phyloP scores from a whole-genome alignment of 2,113 vertebrate genomes.

The Callopanchax toddi region DNA sequence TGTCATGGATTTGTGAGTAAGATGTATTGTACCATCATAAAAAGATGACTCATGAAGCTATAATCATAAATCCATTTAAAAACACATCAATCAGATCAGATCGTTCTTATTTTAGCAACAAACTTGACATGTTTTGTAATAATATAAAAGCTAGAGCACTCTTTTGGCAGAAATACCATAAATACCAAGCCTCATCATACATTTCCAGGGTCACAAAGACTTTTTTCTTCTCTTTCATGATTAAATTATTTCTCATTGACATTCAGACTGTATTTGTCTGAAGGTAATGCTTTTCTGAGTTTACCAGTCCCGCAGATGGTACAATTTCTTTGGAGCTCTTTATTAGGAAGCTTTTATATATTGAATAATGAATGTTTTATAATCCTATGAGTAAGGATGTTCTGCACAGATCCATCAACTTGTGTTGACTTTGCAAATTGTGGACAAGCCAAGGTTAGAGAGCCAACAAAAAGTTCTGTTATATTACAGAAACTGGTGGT shows the following conservation, averaged over 20 bases:
- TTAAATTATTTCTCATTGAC: background rate
- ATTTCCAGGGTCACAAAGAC: background rate
- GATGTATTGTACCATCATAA: background rate
- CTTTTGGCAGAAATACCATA: background rate
- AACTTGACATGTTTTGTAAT: background rate
- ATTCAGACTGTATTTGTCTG: background rate
- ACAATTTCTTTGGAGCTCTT: background rate
- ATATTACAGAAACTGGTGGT: slow-evolving; percentile 29
- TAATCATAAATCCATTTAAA: no score
- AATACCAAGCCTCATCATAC: background rate
- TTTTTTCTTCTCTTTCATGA: background rate
- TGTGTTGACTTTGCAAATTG: slow-evolving; percentile 29
- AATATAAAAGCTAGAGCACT: background rate
- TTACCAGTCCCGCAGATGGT: slow-evolving; percentile 12
- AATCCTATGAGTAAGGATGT: slow-evolving; percentile 24
- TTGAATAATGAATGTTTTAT: slow-evolving; percentile 29
- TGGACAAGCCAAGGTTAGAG: slow-evolving; percentile 41
- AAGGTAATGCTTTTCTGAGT: slow-evolving; percentile 2
- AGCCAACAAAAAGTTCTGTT: slow-evolving; percentile 35
- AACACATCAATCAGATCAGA: no score
- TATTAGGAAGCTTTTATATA: slow-evolving; percentile 24
- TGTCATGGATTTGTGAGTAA: background rate
- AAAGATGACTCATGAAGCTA: no score
- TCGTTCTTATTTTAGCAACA: no score
- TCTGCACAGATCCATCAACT: slow-evolving; percentile 25